Evolutionary conservation across 2,888 invertebrate species (phyloP), one percentile per base, ranked within the genome.

Genomic region (Scaptomyza parva): DNA sequence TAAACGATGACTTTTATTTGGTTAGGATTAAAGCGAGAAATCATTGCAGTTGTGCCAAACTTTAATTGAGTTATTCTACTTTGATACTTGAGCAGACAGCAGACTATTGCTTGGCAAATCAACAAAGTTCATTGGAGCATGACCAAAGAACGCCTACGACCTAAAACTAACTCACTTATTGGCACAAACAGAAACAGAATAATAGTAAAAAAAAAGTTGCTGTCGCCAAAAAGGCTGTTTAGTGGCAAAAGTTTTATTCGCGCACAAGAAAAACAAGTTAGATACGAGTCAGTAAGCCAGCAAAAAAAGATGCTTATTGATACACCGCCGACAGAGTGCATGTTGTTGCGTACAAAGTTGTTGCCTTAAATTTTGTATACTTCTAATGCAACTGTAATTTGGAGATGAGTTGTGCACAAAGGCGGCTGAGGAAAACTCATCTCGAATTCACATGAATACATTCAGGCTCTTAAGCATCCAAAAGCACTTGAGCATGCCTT

Each of bases 401-500:
- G 3, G 8, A 79, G 73, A 18, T 18, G 8, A n/a, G 18, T n/a
- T n/a, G 5, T 6, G 28, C 22, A 45, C 44, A 60, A 54, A 50
- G 40, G 8, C 4, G 26, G 9, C 6, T 18, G 18, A 20, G 63
- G 58, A 52, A 71, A 65, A 71, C 79, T 67, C 67, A 60, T 59
- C 63, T 60, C 40, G 59, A 70, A 86, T 71, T 59, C 85, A 81
- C 69, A 72, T 86, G 82, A 78, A 86, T 86, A 76, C 81, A 81
- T 81, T 76, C 64, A 63, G 37, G 82, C 87, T 73, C 73, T 86
- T 75, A 71, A 84, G 65, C 70, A 51, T 20, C 59, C 52, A 63
- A 37, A 37, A 68, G 87, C 85, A 86, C 84, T 85, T 88, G 74
- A 86, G 82, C 88, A 88, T 88, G 84, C 74, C 84, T 85, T 88